Evolutionary conservation across 2,797 vertebrate genomes (phyloP).

Genomic region (Pseudotriccus pelzelni): DNA sequence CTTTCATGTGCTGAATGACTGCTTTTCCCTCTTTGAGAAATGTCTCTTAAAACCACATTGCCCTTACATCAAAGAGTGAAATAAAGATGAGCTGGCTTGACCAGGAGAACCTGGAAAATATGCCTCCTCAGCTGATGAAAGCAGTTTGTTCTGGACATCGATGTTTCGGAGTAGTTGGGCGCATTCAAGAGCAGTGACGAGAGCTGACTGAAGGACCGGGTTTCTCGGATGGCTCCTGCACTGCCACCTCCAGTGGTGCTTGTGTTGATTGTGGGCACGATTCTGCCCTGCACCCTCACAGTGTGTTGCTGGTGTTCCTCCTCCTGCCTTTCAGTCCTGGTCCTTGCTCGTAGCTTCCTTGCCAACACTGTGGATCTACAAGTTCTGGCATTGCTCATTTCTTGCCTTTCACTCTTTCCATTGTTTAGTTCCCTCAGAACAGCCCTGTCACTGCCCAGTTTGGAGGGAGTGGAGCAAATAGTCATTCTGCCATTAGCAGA

Average conservation of each 20-base stretch:
- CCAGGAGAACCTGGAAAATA: conserved; percentile 10
- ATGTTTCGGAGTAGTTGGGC: not conserved
- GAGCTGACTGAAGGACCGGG: not conserved
- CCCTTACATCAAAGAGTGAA: conserved; percentile 34
- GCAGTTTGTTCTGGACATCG: not conserved
- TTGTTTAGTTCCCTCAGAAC: not conserved
- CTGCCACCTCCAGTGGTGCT: not conserved
- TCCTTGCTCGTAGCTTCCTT: not conserved
- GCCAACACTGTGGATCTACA: not conserved
- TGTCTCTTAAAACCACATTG: conserved; percentile 8
- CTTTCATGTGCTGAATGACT: conserved; percentile 37
- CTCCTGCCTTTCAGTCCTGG: not conserved
- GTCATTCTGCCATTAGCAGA: not conserved
- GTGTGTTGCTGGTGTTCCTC: not conserved
- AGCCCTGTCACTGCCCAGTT: not conserved
- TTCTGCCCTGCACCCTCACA: not conserved
- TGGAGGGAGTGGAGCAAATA: not conserved
- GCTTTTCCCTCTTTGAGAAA: conserved; percentile 14
- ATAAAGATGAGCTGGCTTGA: conserved; percentile 12
- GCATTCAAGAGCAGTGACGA: not conserved
- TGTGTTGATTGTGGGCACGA: not conserved
- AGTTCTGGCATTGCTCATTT: not conserved
- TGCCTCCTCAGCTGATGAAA: not conserved
- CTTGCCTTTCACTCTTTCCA: not conserved
- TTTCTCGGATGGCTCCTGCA: not conserved